Base-by-base conservation (phyloP, 2,888 invertebrate species). In the Oligia fasciuncula region DNA sequence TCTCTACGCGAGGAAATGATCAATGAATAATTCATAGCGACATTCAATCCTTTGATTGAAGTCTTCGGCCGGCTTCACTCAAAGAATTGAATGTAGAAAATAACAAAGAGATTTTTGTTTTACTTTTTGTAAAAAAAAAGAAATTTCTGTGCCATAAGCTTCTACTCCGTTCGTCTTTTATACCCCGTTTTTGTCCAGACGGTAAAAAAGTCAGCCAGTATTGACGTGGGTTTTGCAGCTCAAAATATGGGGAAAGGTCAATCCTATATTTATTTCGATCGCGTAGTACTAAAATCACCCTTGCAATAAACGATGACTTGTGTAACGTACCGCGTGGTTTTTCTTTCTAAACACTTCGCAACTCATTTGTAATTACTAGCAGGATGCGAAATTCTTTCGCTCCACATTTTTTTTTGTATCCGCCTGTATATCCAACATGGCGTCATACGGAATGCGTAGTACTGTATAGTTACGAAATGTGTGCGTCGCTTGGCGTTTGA, bases 351-450 rank as follows among this genome's bases (percentile, higher is more conserved):
- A 60, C 1, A 69, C 80, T 77, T 68, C 57, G 77, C 77, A 81
- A 81, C 63, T 54, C 40, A n/a, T 81, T 81, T 63, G 81, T 81
- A 81, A 80, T 80, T 80, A 49, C 49, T 35, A 40, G 54, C 62
- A 81, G 81, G 81, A 81, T 81, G 67, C 62, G 81, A 81, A 80
- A 81, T 77, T 46, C 71, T 81, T 68, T 81, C 71, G 81, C 57
- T 63, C 81, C 67, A 81, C 60, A 49, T 81, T 60, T 66, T 81
- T 81, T 46, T 80, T 80, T 74, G 51, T 4, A 75, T 80, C 80
- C 75, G 66, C n/a, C 19, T 51, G 46, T 73, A 13, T 76, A 76
- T 66, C 1, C 40, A 80, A 80, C 43, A 76, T 80, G 80, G 80
- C 80, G 80, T 76, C 76, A 76, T 51, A 40, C 2, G 23, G 68